phyloP scores from a whole-genome alignment of 2,888 invertebrate species.

The Ceraclea dissimilis region DNA sequence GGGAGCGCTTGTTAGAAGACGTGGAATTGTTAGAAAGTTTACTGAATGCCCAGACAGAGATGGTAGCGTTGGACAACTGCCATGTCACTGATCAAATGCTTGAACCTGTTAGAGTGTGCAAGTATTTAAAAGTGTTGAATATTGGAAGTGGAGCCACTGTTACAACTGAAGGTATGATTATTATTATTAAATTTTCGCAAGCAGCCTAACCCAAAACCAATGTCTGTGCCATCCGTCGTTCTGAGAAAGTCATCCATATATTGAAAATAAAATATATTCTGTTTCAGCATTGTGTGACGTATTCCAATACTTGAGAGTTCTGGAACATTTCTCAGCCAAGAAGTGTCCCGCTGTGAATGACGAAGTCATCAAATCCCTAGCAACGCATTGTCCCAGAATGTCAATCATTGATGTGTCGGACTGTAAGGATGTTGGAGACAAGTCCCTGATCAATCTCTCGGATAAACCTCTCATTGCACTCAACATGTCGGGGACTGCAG shows the following conservation, averaged over 20 bases:
- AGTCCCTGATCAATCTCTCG: neutral
- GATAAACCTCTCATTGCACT: constrained; percentile 5
- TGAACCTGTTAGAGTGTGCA: constrained; percentile 28
- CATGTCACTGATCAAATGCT: constrained; percentile 32
- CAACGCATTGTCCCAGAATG: constrained; percentile 6
- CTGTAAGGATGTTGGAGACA: constrained; percentile 1
- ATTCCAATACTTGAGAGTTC: constrained; percentile 2
- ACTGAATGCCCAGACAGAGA: constrained; percentile 29
- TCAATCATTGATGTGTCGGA: constrained; percentile 8
- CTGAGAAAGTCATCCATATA: too few species aligned
- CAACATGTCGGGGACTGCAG: constrained; percentile 7
- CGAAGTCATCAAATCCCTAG: constrained; percentile 7
- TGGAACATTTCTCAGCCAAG: constrained; percentile 4
- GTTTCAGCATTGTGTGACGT: constrained; percentile 18
- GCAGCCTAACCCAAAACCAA: constrained; percentile 18
- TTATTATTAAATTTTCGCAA: neutral
- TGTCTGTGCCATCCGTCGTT: too few species aligned
- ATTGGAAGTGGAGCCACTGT: neutral
- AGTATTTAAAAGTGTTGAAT: constrained; percentile 3
- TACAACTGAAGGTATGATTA: constrained; percentile 2
- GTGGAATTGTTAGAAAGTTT: constrained; percentile 26
- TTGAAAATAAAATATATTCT: too few species aligned
- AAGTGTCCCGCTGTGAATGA: constrained; percentile 8
- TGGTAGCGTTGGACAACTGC: constrained; percentile 31
- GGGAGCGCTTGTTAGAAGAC: constrained; percentile 14